phyloP scores from a whole-genome alignment of 2,888 invertebrate genomes.

The Drosophila atripex region DNA sequence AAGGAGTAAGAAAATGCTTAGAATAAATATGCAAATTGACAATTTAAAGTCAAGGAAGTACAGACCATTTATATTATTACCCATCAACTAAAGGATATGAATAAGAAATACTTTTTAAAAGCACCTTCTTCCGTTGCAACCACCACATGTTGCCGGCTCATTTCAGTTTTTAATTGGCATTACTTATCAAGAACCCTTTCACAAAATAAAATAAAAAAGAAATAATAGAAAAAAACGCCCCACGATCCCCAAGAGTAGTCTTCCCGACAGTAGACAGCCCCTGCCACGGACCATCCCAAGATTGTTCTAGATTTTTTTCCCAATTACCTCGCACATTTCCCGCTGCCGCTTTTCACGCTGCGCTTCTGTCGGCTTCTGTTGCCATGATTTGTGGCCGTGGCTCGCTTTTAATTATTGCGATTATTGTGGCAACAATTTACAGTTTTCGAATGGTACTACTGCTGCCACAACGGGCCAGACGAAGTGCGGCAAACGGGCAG shows the following conservation, averaged over 20 bases:
- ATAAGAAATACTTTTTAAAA: background rate
- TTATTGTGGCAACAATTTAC: slow-evolving; percentile 74
- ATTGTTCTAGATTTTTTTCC: slow-evolving; percentile 63
- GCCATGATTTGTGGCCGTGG: slow-evolving; percentile 62
- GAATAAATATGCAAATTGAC: background rate
- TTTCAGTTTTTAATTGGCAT: slow-evolving; percentile 56
- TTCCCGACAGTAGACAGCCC: slow-evolving; percentile 25
- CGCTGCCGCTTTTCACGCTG: slow-evolving; percentile 25
- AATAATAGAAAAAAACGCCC: slow-evolving; percentile 9
- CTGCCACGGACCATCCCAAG: slow-evolving; percentile 44
- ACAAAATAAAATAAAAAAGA: slow-evolving; percentile 20
- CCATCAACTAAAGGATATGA: background rate
- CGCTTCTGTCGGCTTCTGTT: slow-evolving; percentile 19
- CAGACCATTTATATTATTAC: background rate
- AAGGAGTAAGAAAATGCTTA: background rate
- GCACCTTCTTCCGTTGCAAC: background rate
- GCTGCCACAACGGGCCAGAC: background rate
- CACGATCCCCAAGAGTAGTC: slow-evolving; percentile 29
- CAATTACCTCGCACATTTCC: slow-evolving; percentile 50
- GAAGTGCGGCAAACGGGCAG: slow-evolving; percentile 31
- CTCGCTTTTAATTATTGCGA: slow-evolving; percentile 72
- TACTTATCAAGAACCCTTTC: slow-evolving; percentile 61
- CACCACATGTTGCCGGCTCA: slow-evolving; percentile 44
- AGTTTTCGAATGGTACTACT: slow-evolving; percentile 61
- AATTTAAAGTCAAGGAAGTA: background rate